Evolutionary conservation across 2,797 vertebrate genomes (phyloP).

Genomic region (Cryptoprocta ferox): DNA sequence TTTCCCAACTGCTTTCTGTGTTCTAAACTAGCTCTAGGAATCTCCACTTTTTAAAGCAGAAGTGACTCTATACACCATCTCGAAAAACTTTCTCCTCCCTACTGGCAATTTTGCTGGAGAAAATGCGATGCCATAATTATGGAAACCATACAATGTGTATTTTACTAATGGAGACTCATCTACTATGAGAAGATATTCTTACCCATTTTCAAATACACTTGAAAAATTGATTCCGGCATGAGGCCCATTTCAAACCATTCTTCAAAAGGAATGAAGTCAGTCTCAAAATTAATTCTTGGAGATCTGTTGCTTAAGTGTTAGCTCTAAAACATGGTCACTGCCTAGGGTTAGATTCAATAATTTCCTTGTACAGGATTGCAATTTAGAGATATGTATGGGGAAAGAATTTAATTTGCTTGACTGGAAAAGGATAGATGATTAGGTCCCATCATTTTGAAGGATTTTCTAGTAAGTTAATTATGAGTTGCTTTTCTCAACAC

Average conservation of each 20-base stretch:
- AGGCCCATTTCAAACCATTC: conserved; percentile 58
- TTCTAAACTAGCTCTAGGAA: conserved; percentile 35
- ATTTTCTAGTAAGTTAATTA: conserved; percentile 65
- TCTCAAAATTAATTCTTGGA: conserved; percentile 76
- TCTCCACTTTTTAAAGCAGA: conserved; percentile 48
- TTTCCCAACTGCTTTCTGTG: conserved; percentile 30
- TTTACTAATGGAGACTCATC: conserved; percentile 73
- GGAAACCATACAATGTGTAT: conserved; percentile 61
- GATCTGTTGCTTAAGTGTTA: conserved; percentile 70
- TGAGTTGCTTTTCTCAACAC: conserved; percentile 52
- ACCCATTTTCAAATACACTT: conserved; percentile 68
- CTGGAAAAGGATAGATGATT: conserved; percentile 61
- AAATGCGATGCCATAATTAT: conserved; percentile 67
- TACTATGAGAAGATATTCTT: conserved; percentile 40
- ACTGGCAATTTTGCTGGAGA: conserved; percentile 64
- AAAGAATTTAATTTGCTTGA: conserved; percentile 72
- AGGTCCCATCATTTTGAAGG: conserved; percentile 45
- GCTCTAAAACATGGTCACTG: conserved; percentile 68
- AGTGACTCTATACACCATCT: neutral
- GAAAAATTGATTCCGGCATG: conserved; percentile 73
- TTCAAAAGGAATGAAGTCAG: conserved; percentile 75
- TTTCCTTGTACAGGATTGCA: conserved; percentile 69
- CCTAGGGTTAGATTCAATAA: conserved; percentile 79
- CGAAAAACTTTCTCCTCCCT: conserved; percentile 55
- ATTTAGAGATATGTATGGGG: conserved; percentile 53